A percentile compares a stretch with the other conserved stretches of the same genome.
Conservation (phyloP, 2,888 invertebrate species). For the Ectemnius cavifrons region DNA sequence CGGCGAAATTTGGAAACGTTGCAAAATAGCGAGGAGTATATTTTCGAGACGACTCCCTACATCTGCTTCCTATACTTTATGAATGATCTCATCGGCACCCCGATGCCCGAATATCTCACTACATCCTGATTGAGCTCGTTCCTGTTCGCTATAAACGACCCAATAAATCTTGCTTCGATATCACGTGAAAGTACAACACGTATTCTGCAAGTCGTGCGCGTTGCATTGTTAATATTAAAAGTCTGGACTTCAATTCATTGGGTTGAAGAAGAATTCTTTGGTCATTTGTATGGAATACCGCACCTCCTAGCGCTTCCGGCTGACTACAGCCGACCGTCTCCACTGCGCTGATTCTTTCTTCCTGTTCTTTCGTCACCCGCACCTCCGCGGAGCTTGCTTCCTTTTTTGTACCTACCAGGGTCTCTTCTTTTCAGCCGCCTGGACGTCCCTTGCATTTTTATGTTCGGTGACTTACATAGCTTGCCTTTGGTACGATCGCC, state of each 20-base stretch:
- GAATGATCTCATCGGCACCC: conserved; percentile 45
- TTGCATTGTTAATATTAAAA: conserved; percentile 8
- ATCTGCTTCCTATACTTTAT: conserved; percentile 48
- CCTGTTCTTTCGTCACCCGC: conserved; percentile 23
- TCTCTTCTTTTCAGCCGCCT: no score
- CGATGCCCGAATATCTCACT: conserved; percentile 46
- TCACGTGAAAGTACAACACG: conserved; percentile 30
- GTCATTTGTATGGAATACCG: conserved; percentile 72
- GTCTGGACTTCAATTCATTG: conserved; percentile 62
- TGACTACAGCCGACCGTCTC: conserved; percentile 42
- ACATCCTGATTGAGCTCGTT: conserved; percentile 37
- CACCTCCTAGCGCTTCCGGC: conserved; percentile 69
- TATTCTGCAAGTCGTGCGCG: conserved; percentile 35
- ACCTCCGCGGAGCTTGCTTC: not conserved
- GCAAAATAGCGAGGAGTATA: conserved; percentile 29
- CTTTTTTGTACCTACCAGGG: no score
- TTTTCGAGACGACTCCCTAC: conserved; percentile 39
- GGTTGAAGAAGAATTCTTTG: conserved; percentile 11
- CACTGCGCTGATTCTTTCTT: conserved; percentile 19
- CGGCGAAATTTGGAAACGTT: conserved; percentile 27
- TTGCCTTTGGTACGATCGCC: no score
- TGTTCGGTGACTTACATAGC: no score
- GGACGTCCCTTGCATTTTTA: no score
- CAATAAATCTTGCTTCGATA: conserved; percentile 49
- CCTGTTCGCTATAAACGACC: conserved; percentile 41